Evolutionary conservation across 2,797 vertebrate genomes (phyloP).

Genomic region (Glossophaga mutica): DNA sequence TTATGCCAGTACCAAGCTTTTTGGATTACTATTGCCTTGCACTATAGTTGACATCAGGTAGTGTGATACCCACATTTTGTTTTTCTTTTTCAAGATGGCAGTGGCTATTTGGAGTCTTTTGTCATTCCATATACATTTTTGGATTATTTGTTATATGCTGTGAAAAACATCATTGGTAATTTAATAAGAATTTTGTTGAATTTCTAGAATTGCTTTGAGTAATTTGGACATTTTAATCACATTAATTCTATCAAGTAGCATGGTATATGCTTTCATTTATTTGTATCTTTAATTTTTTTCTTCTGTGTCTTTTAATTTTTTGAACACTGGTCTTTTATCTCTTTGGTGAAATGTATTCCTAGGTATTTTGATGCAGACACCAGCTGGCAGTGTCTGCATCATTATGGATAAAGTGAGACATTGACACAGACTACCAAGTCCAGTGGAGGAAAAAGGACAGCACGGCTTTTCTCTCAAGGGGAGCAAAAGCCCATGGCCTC

Average conservation of each 20-base stretch:
- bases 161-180: background rate
- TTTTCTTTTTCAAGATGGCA: background rate
- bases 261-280: background rate
- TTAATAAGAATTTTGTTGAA: background rate
- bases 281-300: background rate
- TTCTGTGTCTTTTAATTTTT: background rate
- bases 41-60: background rate
- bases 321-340: background rate
- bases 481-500: no score
- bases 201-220: background rate
- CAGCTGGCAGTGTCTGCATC: no score
- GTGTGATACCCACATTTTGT: background rate
- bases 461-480: no score
- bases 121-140: background rate
- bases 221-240: background rate
- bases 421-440: no score
- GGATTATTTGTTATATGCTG: background rate
- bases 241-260: background rate
- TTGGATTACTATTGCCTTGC: background rate
- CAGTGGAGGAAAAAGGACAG: no score
- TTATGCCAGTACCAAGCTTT: background rate
- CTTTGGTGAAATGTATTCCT: background rate
- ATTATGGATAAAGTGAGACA: no score
- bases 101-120: background rate
- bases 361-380: background rate